phyloP scores from a whole-genome alignment of 2,888 invertebrate species.

The Ceriagrion tenellum region DNA sequence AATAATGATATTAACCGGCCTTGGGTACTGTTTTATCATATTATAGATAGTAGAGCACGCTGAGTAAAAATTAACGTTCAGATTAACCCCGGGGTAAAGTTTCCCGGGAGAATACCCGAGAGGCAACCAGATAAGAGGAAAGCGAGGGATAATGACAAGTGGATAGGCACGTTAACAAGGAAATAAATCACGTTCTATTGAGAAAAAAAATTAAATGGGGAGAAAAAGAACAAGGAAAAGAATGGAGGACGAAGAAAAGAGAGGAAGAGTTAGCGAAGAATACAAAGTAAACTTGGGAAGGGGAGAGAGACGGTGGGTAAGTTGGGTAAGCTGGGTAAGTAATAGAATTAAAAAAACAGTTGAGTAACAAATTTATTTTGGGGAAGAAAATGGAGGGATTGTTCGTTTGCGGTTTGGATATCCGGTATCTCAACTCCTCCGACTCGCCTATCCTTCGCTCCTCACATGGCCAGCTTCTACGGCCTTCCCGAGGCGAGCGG shows the following conservation, averaged over 20 bases:
- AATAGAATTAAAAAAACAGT: not conserved
- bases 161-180: not conserved
- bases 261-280: not conserved
- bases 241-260: no score
- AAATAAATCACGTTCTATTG: not conserved
- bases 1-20: no score
- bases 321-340: not conserved
- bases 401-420: not conserved
- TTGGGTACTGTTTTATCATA: not conserved
- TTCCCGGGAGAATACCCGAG: not conserved
- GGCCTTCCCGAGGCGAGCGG: not conserved
- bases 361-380: not conserved
- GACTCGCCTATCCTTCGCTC: not conserved
- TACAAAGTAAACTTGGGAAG: not conserved
- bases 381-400: not conserved
- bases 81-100: not conserved
- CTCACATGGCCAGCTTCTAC: not conserved
- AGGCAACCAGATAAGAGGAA: not conserved
- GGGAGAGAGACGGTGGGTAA: not conserved
- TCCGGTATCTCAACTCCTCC: not conserved
- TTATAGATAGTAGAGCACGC: not conserved
- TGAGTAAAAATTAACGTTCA: not conserved
- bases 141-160: not conserved
- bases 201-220: not conserved
- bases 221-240: not conserved